Base-by-base conservation (phyloP, 2,888 invertebrate genomes). In the Petrolisthes cinctipes region DNA sequence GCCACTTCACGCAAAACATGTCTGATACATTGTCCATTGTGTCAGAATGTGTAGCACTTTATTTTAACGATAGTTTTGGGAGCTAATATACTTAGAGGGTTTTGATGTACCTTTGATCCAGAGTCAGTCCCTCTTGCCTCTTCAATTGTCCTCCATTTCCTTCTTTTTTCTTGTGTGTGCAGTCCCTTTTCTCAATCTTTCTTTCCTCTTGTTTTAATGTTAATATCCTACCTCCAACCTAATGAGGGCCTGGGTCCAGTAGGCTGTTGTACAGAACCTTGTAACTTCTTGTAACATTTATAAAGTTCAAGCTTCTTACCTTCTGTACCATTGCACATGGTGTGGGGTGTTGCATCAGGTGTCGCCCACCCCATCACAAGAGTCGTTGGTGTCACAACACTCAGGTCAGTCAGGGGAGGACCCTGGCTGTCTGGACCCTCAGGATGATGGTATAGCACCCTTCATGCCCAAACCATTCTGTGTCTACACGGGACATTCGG, bases 381-480 rank as follows among this genome's bases (percentile, higher is more conserved):
- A 98, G 93, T 97, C 97, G 0, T 94, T 98, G 20, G 96, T 96
- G 0, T 96, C 97, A 0, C 96, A 96, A 90, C 95, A 95, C 91
- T 95, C 96, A 0, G 86, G 87, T 11, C 86, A 87, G 20, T 89
- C 91, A 6, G 91, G 91, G 20, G 92, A 92, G 81, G 90, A 88
- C 82, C 90, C 86, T 5, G 86, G 81, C 61, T 86, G 78, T 9
- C 79, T 88, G 56, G 89, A 85, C 76, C 91, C 91, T 87, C 91
- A 91, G 82, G 90, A 91, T 89, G 92, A 89, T 89, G 92, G 83
- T 91, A 94, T 93, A 90, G 93, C 95, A 75, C 95, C 96, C 4
- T 99, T 99, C 94, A 96, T 96, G 94, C 96, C 97, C 4, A 95
- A 95, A 92, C 98, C 98, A 4, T 97, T 99, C 93, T 97, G 97